phyloP scores from a whole-genome alignment of 30 jellyfish, hydroid and myxozoan species.

The Catostylus mosaicus region DNA sequence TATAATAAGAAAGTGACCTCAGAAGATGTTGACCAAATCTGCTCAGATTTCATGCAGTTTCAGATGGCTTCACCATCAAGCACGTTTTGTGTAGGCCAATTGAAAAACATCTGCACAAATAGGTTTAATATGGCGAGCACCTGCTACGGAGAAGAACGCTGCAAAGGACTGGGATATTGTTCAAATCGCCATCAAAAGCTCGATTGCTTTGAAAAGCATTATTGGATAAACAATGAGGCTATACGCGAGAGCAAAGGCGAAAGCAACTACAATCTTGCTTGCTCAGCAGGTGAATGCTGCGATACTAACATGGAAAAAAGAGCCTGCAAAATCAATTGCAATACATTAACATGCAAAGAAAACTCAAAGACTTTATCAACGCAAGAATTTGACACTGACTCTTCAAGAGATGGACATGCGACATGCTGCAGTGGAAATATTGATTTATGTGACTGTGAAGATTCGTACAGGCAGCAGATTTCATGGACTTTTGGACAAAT shows the following conservation, averaged over 20 bases:
- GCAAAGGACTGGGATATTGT: conserved; percentile 6
- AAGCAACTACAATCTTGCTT: background rate
- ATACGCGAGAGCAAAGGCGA: background rate
- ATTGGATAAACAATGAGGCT: background rate
- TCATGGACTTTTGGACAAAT: background rate
- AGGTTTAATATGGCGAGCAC: background rate
- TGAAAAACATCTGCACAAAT: conserved; percentile 5
- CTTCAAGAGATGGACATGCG: background rate
- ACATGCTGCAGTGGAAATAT: background rate
- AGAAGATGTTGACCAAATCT: background rate
- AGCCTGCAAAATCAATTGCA: background rate
- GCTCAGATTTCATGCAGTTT: background rate
- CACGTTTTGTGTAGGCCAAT: background rate
- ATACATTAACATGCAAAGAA: background rate
- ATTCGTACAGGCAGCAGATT: background rate
- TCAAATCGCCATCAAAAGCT: conserved; percentile 1
- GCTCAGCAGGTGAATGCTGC: background rate
- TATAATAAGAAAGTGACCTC: background rate
- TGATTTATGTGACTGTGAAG: background rate
- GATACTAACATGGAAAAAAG: background rate
- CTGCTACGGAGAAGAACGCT: background rate
- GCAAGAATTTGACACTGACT: background rate
- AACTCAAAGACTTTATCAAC: background rate
- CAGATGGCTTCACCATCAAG: background rate
- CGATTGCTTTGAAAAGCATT: background rate